Percentiles rank a stretch among this genome's conserved stretches.
Evolutionary conservation across 2,888 invertebrate species (phyloP).

Genomic region (Troides aeacus): DNA sequence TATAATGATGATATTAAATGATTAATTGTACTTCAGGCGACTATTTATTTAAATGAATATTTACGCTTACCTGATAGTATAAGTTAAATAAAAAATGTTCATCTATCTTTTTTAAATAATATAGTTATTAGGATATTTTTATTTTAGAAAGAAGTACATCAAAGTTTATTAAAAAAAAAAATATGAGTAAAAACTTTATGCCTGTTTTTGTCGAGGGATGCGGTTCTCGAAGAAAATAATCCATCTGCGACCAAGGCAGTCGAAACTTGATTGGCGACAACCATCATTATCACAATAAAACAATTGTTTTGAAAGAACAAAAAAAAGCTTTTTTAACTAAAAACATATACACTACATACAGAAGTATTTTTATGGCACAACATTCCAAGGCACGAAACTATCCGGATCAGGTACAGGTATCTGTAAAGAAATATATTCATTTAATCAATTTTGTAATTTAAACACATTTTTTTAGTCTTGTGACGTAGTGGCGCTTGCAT

Average conservation of each 20-base stretch:
- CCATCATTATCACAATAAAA: background rate
- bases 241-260: too few species aligned
- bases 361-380: conserved; percentile 70
- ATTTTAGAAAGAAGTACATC: too few species aligned
- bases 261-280: too few species aligned
- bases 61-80: conserved; percentile 31
- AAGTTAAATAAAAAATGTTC: too few species aligned
- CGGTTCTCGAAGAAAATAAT: too few species aligned
- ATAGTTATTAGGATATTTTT: too few species aligned
- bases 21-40: conserved; percentile 49
- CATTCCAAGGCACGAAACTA: conserved; percentile 83
- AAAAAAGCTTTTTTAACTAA: conserved; percentile 11
- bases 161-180: too few species aligned
- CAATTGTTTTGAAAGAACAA: background rate
- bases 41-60: conserved; percentile 40
- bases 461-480: background rate
- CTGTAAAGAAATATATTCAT: conserved; percentile 63
- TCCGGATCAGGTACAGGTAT: conserved; percentile 75
- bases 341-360: conserved; percentile 25
- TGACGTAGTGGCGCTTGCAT: too few species aligned
- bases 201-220: too few species aligned
- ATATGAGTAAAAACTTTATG: too few species aligned
- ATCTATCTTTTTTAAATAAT: too few species aligned
- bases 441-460: background rate
- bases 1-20: conserved; percentile 65